Base-by-base conservation (phyloP, 2,888 invertebrate genomes). In the Adelognathus sp. region DNA sequence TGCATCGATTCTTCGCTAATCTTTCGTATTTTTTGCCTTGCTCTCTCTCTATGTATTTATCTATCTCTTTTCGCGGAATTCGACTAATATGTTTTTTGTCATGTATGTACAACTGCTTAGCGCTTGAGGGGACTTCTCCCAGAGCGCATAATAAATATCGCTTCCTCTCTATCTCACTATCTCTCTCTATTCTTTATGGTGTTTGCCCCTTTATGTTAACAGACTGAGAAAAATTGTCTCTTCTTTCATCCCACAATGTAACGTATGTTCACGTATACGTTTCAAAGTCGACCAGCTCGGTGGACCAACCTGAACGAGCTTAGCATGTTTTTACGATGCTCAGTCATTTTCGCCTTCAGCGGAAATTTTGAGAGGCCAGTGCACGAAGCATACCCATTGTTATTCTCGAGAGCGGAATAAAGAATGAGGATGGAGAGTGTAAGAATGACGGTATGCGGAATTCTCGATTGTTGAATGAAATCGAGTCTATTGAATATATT, bases 171-270 rank as follows among this genome's bases (percentile, higher is more conserved):
- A n/a, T n/a, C n/a, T n/a, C n/a, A n/a, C n/a, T n/a, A n/a, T n/a
- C n/a, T n/a, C n/a, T n/a, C n/a, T n/a, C n/a, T n/a, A n/a, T n/a
- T n/a, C n/a, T n/a, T n/a, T n/a, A n/a, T n/a, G n/a, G n/a, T n/a
- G n/a, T n/a, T n/a, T n/a, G n/a, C n/a, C n/a, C n/a, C n/a, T n/a
- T 63, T 74, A 74, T 77, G 78, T 73, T 73, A 54, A 41, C 31
- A 31, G 36, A 41, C 24, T 31, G 50, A 50, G 39, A 64, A 39
- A 58, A 44, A 67, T 36, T 24, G 52, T 56, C 63, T 64, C 64
- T 70, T 58, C 69, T 41, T 63, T 69, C 69, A 54, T 58, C 69
- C 54, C 9, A 46, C 73, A 31, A 67, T n/a, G 54, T 46, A 31
- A 46, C 36, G 46, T 29, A 33, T 7, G 29, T 63, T 39, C 21